A percentile compares a stretch with the other conserved stretches of the same genome.
Evolutionary conservation across 2,797 vertebrate species (phyloP).

Genomic region (Leptatherina wallacei): DNA sequence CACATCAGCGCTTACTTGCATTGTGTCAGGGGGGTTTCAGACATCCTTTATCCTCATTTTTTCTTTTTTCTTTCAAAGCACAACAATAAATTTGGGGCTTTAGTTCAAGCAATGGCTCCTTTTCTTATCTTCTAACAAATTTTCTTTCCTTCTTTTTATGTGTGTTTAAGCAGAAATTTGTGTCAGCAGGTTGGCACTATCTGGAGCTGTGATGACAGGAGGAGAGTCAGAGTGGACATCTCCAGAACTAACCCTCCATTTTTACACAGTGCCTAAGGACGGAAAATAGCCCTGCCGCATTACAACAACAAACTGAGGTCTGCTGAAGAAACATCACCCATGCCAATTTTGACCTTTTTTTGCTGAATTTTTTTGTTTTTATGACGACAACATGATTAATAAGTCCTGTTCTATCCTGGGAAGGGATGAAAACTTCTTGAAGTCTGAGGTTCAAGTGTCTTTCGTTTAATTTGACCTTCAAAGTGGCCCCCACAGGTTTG

Average conservation of each 20-base stretch:
- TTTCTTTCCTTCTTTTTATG: not conserved
- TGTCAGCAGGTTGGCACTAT: slow-evolving; percentile 21
- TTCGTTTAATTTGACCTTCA: slow-evolving; percentile 51
- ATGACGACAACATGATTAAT: slow-evolving; percentile 26
- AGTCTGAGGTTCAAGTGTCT: slow-evolving; percentile 28
- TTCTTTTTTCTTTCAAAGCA: not conserved
- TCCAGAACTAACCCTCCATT: slow-evolving; percentile 29
- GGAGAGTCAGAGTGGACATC: slow-evolving; percentile 18
- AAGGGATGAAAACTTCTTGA: slow-evolving; percentile 7
- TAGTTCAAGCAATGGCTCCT: slow-evolving; percentile 18
- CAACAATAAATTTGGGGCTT: slow-evolving; percentile 42
- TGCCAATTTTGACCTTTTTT: slow-evolving; percentile 45
- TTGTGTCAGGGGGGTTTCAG: slow-evolving; percentile 13
- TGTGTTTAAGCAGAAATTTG: not conserved
- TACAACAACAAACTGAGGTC: slow-evolving; percentile 35
- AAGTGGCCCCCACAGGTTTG: slow-evolving; percentile 14
- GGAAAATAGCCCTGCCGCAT: slow-evolving; percentile 15
- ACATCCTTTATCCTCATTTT: not conserved
- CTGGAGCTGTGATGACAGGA: slow-evolving; percentile 11
- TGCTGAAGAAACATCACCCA: slow-evolving; percentile 21
- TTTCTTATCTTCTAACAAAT: not conserved
- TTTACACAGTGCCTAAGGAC: slow-evolving; percentile 29
- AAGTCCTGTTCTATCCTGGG: slow-evolving; percentile 27
- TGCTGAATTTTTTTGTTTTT: slow-evolving; percentile 35
- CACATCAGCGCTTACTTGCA: slow-evolving; percentile 27